A percentile compares a stretch with the other conserved stretches of the same genome.
phyloP scores from a whole-genome alignment of 2,888 invertebrate genomes.

The Sympetrum striolatum region DNA sequence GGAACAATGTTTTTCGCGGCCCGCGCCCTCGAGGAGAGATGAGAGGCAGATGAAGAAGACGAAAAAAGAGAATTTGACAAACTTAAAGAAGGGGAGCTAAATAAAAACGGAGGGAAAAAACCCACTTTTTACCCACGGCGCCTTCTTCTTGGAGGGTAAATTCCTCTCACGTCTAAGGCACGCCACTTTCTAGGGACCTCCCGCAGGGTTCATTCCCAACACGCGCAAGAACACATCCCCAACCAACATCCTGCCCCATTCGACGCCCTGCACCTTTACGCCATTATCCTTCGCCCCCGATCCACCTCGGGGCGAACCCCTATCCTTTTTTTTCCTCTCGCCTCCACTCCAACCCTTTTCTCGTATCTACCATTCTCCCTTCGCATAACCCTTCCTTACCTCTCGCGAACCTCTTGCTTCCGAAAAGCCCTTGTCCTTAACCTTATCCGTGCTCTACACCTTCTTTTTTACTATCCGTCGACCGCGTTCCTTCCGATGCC shows the following conservation, averaged over 20 bases:
- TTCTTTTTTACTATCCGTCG: background rate
- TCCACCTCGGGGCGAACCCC: background rate
- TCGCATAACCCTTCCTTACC: background rate
- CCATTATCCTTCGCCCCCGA: background rate
- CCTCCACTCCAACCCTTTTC: background rate
- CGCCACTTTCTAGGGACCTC: conserved; percentile 37
- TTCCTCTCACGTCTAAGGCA: conserved; percentile 35
- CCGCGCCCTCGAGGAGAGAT: background rate
- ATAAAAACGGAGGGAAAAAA: background rate
- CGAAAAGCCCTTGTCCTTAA: background rate
- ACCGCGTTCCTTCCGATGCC: background rate
- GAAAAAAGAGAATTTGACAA: background rate
- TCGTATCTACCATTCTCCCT: background rate
- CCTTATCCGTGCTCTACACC: background rate
- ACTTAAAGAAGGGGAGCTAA: background rate
- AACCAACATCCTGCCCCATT: background rate
- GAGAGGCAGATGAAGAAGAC: background rate
- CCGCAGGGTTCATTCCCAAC: conserved; percentile 37
- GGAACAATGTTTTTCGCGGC: background rate
- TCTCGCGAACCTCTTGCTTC: background rate
- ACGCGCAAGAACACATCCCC: conserved; percentile 34
- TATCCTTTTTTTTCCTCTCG: background rate
- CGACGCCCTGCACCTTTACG: background rate
- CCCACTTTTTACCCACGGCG: background rate
- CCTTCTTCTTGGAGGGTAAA: conserved; percentile 19